These are phyloP conservation scores for Hypomesus transpacificus DNA, from an alignment of 2,113 vertebrate genomes.

Conservation along the genomic window DNA sequence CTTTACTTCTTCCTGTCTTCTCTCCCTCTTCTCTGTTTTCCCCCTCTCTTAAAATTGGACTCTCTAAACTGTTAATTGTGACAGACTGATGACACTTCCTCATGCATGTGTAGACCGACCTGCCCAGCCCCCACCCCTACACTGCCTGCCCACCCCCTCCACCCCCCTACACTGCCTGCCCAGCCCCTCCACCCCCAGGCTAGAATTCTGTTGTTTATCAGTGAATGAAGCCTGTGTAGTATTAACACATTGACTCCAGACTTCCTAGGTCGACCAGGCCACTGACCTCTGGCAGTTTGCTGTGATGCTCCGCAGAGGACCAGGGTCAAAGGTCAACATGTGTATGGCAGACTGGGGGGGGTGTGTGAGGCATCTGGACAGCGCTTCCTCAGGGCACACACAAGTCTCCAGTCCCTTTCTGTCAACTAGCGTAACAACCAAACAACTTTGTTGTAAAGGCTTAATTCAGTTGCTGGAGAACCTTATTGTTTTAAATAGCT, in stretches of 20 bases:
- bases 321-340: conserved; percentile 37
- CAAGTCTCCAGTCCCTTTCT: too few relatives aligned
- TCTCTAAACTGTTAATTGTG: conserved; percentile 24
- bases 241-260: conserved; percentile 58
- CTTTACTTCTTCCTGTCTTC: neutral
- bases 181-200: neutral
- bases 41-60: neutral
- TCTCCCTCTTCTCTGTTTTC: too few relatives aligned
- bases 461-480: too few relatives aligned
- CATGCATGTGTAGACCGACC: neutral
- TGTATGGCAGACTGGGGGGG: conserved; percentile 23
- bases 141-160: neutral
- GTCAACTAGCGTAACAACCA: too few relatives aligned
- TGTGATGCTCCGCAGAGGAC: conserved; percentile 5
- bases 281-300: conserved; percentile 42
- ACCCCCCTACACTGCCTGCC: neutral
- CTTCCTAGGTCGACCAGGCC: conserved; percentile 46
- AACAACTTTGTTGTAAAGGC: too few relatives aligned
- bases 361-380: neutral
- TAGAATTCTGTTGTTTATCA: conserved; percentile 65
- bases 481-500: too few relatives aligned
- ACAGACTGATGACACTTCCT: neutral
- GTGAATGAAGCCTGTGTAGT: conserved; percentile 55
- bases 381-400: neutral
- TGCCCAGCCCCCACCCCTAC: neutral